Percentiles rank a stretch among this genome's conserved stretches.
Conservation (phyloP, 2,797 vertebrate genomes). For the Linurgus olivaceus region DNA sequence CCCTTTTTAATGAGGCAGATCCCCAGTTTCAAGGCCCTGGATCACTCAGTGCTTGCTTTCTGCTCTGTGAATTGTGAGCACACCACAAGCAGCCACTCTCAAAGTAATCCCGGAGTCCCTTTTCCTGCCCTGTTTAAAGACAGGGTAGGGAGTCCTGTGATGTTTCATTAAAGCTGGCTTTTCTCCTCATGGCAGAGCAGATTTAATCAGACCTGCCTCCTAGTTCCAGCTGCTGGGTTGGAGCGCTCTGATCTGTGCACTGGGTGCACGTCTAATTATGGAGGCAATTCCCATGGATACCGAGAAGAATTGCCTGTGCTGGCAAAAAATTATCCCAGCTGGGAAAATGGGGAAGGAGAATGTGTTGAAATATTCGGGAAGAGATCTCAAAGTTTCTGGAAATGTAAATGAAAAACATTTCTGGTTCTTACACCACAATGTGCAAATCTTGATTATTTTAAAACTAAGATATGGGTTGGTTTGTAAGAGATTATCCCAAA, state of each 20-base stretch:
- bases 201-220: slow-evolving; percentile 70
- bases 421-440: background rate
- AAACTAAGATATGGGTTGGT: background rate
- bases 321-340: slow-evolving; percentile 61
- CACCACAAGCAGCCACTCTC: background rate
- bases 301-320: slow-evolving; percentile 60
- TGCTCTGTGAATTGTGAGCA: background rate
- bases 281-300: slow-evolving; percentile 73
- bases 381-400: slow-evolving; percentile 18
- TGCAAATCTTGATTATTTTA: background rate
- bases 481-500: background rate
- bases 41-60: background rate
- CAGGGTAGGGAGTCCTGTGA: slow-evolving; percentile 38
- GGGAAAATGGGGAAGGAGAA: slow-evolving; percentile 36
- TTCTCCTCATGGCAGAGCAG: slow-evolving; percentile 60
- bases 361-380: slow-evolving; percentile 24
- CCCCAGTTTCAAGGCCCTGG: background rate
- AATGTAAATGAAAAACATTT: background rate
- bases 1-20: background rate
- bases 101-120: background rate
- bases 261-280: slow-evolving; percentile 70
- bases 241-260: slow-evolving; percentile 64
- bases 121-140: slow-evolving; percentile 4
- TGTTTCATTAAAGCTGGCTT: slow-evolving; percentile 59
- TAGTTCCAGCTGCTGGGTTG: slow-evolving; percentile 67